phyloP scores from a whole-genome alignment of 2,113 vertebrate genomes.

The Gymnobelideus leadbeateri region DNA sequence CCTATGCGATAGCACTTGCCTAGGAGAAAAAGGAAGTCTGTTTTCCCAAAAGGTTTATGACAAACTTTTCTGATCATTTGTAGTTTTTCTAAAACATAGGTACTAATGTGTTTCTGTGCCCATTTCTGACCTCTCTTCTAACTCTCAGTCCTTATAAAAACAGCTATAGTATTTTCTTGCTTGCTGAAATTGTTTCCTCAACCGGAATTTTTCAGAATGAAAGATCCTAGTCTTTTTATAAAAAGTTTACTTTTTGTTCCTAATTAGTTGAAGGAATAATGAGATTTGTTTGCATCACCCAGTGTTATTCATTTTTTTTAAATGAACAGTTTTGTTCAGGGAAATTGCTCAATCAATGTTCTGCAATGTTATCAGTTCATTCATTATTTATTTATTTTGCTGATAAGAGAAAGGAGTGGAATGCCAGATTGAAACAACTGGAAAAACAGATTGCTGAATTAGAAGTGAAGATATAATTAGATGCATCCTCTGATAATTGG shows the following conservation, averaged over 20 bases:
- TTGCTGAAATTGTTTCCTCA: neutral
- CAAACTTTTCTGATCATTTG: neutral
- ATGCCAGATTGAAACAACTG: constrained; percentile 67
- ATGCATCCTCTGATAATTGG: constrained; percentile 58
- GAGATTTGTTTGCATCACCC: constrained; percentile 51
- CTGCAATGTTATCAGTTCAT: constrained; percentile 31
- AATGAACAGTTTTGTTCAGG: constrained; percentile 65
- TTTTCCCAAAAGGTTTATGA: neutral
- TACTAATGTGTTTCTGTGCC: neutral
- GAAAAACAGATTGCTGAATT: constrained; percentile 72
- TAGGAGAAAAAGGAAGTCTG: neutral
- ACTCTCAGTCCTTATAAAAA: neutral
- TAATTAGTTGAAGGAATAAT: constrained; percentile 58
- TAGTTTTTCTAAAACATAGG: neutral
- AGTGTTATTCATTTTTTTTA: constrained; percentile 19
- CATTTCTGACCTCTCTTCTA: neutral
- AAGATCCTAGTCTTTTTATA: constrained; percentile 25
- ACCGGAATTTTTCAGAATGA: neutral
- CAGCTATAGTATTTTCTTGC: neutral
- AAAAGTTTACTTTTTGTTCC: constrained; percentile 17
- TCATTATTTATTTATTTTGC: constrained; percentile 52
- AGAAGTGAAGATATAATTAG: constrained; percentile 67
- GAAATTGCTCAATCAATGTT: constrained; percentile 37
- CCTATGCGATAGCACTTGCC: neutral
- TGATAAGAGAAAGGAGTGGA: constrained; percentile 53